Evolutionary conservation across 2,888 invertebrate species (phyloP), one percentile per base, ranked within the genome.

Genomic region (Epiperipatus broadwayi): DNA sequence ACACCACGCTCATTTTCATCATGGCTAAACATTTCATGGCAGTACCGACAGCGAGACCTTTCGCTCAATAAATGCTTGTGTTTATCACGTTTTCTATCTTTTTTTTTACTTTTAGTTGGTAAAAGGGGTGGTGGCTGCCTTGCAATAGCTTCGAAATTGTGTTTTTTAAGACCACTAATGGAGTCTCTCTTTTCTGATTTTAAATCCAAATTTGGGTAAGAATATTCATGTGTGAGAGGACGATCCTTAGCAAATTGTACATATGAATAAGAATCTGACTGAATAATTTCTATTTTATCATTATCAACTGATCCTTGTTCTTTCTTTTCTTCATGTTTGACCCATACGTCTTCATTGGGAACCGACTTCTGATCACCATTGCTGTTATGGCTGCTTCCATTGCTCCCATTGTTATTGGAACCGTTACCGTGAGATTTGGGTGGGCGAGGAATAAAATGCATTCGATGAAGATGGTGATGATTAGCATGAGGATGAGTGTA

Each of bases 1-100:
- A 78, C 71, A 42, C 89, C 89, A 12, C 75, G 70, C n/a, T 72
- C 67, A 64, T 91, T 91, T 39, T 75, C 74, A 47, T 80, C 80
- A 53, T 78, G 76, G 44, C 72, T 61, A 61, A 80, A 91, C 49
- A 55, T 55, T 47, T 63, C 62, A 41, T 61, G 56, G 52, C 66
- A 67, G 51, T 65, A 59, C 46, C 58, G 56, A 49, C 67, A 67
- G 44, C 58, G 54, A 8, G 53, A 50, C 34, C 54, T 50, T 37
- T 51, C 43, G 5, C 19, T 31, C 8, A 43, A 29, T 5, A 41
- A 28, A n/a, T 3, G 21, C 16, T 16, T 16, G 15, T 14, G 18
- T 22, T 21, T 35, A 25, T 30, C 37, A 16, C 12, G 32, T 14
- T 27, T 32, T n/a, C 37, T 20, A 7, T 21, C 18, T 8, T 35